Evolutionary conservation across 2,797 vertebrate genomes (phyloP).

Genomic region (Eulemur rubriventer): DNA sequence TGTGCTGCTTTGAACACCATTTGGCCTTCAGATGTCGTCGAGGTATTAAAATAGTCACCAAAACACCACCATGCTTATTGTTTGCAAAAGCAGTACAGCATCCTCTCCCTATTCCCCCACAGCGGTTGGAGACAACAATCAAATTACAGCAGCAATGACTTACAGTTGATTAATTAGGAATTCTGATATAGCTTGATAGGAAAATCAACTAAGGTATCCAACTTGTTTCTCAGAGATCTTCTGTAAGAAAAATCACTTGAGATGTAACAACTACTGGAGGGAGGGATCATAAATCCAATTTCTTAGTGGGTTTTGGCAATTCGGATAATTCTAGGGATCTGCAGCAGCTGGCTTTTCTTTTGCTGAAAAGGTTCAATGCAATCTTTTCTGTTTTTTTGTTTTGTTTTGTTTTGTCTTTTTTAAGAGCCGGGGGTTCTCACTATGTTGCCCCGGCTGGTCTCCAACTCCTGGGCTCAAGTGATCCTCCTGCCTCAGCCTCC

Average conservation of each 20-base stretch:
- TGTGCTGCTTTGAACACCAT: slow-evolving; percentile 95
- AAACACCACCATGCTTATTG: slow-evolving; percentile 95
- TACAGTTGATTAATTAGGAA: slow-evolving; percentile 94
- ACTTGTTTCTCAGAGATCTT: slow-evolving; percentile 94
- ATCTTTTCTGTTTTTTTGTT: slow-evolving; percentile 84
- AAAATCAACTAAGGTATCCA: slow-evolving; percentile 94
- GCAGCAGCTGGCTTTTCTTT: slow-evolving; percentile 93
- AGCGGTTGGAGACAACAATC: slow-evolving; percentile 95
- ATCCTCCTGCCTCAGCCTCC: neutral
- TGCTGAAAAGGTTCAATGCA: slow-evolving; percentile 93
- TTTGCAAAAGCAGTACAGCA: slow-evolving; percentile 94
- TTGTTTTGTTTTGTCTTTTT: neutral
- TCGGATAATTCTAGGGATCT: slow-evolving; percentile 94
- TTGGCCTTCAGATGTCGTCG: slow-evolving; percentile 91
- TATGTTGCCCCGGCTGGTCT: neutral
- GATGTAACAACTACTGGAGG: slow-evolving; percentile 92
- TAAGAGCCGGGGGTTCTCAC: neutral
- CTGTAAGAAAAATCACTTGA: slow-evolving; percentile 95
- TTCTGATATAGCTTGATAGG: slow-evolving; percentile 94
- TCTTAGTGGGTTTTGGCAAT: slow-evolving; percentile 95
- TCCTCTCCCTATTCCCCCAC: slow-evolving; percentile 94
- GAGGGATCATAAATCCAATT: slow-evolving; percentile 93
- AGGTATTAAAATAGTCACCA: slow-evolving; percentile 92
- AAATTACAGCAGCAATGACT: slow-evolving; percentile 92
- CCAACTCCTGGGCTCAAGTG: neutral